phyloP scores from a whole-genome alignment of 2,797 vertebrate genomes.

The Esox masquinongy region DNA sequence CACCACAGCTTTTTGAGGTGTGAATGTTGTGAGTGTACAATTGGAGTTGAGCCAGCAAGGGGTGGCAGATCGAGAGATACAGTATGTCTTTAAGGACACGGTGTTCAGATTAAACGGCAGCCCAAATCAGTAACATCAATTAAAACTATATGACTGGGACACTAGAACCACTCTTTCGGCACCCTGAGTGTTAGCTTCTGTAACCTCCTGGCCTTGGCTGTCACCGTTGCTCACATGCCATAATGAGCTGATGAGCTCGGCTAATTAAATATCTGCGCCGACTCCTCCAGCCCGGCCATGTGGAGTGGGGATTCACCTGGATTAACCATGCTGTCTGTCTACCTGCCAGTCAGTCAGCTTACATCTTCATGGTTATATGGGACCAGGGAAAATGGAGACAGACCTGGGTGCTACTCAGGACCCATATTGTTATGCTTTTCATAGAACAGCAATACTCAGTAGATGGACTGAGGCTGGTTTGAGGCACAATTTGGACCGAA shows the following conservation, averaged over 20 bases:
- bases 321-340: constrained; percentile 24
- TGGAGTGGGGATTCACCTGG: constrained; percentile 27
- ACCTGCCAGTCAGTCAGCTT: constrained; percentile 26
- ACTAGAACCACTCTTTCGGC: constrained; percentile 6
- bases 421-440: too few relatives aligned
- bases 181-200: constrained; percentile 15
- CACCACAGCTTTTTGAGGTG: too few relatives aligned
- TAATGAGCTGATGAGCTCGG: constrained; percentile 25
- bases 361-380: constrained; percentile 22
- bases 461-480: too few relatives aligned
- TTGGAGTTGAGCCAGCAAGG: too few relatives aligned
- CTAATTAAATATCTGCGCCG: constrained; percentile 29
- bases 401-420: too few relatives aligned
- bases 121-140: neutral
- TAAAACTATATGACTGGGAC: neutral
- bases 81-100: too few relatives aligned
- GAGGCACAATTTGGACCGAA: too few relatives aligned
- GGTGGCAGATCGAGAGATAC: too few relatives aligned
- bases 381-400: neutral
- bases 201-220: constrained; percentile 7
- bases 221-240: constrained; percentile 13
- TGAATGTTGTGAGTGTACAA: too few relatives aligned
- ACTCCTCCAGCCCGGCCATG: constrained; percentile 26
- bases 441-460: too few relatives aligned
- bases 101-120: too few relatives aligned